These are phyloP conservation scores for Linnaemya tessellans DNA, from an alignment of 2,888 invertebrate genomes.

Conservation along the genomic window DNA sequence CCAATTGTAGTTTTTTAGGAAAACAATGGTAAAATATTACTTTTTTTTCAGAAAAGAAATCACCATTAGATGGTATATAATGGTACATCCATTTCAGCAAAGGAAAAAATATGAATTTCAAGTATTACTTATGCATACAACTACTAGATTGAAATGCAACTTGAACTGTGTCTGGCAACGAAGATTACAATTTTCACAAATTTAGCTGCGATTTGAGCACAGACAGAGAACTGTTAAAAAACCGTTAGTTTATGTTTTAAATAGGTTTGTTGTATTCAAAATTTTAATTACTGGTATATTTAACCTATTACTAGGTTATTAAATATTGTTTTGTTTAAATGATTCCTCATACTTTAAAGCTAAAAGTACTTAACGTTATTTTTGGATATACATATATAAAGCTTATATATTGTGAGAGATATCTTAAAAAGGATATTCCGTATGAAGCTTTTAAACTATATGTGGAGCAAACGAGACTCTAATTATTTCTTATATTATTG, in stretches of 20 bases:
- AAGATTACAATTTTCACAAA: neutral
- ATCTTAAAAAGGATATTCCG: neutral
- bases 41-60: no score
- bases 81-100: no score
- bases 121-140: no score
- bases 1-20: no score
- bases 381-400: neutral
- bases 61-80: no score
- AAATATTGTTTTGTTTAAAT: neutral
- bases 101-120: no score
- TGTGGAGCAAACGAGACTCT: neutral
- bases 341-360: neutral
- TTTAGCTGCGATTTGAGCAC: no score
- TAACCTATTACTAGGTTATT: neutral
- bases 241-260: neutral
- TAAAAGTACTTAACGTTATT: neutral
- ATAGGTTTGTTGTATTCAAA: neutral
- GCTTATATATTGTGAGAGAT: neutral
- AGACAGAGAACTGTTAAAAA: neutral
- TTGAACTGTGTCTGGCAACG: no score
- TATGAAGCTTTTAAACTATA: no score
- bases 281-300: neutral
- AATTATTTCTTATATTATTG: constrained; percentile 16
- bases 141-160: no score
- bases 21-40: no score